Evolutionary conservation across 2,888 invertebrate species (phyloP), one percentile per base, ranked within the genome.

Genomic region (Lasioglossum pauxillum): DNA sequence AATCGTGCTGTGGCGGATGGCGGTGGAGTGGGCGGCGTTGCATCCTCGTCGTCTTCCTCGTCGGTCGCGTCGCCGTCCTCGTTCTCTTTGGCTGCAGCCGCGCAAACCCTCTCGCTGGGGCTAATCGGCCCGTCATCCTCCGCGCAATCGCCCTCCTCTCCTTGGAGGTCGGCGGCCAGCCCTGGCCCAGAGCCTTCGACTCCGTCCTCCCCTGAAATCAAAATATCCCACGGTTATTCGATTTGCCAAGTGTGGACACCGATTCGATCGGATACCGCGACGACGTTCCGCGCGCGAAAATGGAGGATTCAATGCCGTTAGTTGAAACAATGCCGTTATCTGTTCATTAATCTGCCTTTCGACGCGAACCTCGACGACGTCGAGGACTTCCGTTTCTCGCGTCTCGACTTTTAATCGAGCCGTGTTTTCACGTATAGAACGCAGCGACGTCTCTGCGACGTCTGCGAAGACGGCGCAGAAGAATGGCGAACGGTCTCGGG

Each of bases 91-190:
- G 92, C 93, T 67, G 95, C 92, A 76, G 92, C 94, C 95, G 95
- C 95, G 95, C 95, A 94, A 90, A 96, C 96, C 87, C 95, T 89
- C 85, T 95, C 94, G 90, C 95, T 93, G 77, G 95, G 94, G 91
- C 95, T 95, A 92, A 96, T 96, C 94, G 96, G 96, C 95, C 96
- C 96, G 94, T 96, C 96, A 95, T 94, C 95, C 86, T 96, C 96
- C 86, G 96, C 96, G 91, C 96, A 96, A 91, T 96, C 96, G 87
- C 96, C 96, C 90, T 96, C 96, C 94, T 96, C 96, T 93, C 96
- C 96, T 91, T 94, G 95, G 93, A 95, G 93, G 86, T 95, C 95
- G 88, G 95, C 95, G 78, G 71, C 71, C 71, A 71, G 71, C 38
- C 94, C 94, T 85, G 95, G 94, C 83, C 94, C 95, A 86, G 95